Base-by-base conservation (phyloP, 2,888 invertebrate genomes). In the Lycocerus yunnanus region DNA sequence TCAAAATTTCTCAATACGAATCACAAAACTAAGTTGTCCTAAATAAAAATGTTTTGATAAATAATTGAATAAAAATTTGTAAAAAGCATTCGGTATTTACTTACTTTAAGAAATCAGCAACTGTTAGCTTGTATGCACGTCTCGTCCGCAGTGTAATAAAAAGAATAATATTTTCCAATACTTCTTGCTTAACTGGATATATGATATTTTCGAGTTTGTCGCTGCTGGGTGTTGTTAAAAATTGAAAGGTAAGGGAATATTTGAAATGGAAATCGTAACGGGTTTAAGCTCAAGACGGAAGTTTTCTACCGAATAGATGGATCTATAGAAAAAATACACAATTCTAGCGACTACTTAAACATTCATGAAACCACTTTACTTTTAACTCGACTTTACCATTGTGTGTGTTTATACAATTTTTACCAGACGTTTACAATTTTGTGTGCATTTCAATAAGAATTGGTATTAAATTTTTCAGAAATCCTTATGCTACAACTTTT, bases 141-240 rank as follows among this genome's bases (percentile, higher is more conserved):
- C 74, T 68, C 78, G 78, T 73, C 68, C 69, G 74, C 72, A 74
- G 76, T 74, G 78, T 78, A 76, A 72, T 65, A 68, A 71, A 60
- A 75, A 70, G 69, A 66, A 73, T 73, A 65, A 65, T 65, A 73
- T 69, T 73, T 69, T 66, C 69, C 24, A 61, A 63, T 69, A n/a
- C 71, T 74, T 24, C 66, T 67, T 61, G 60, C 66, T 74, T 74
- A 74, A 74, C 68, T 70, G 70, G 71, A 70, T 74, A 74, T 74
- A 70, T 66, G 69, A 74, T 74, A 74, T 74, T 74, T 68, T 61
- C 74, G 67, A 74, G 67, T 74, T 70, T 74, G 58, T 66, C 24
- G 71, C 69, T 71, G 66, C 43, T 61, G 66, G 68, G 70, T 71
- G 71, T 68, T 68, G 68, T 71, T 74, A 74, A 70, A 73, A 69